Evolutionary conservation across 2,797 vertebrate species (phyloP).

Genomic region (Paedocypris micromegethes): DNA sequence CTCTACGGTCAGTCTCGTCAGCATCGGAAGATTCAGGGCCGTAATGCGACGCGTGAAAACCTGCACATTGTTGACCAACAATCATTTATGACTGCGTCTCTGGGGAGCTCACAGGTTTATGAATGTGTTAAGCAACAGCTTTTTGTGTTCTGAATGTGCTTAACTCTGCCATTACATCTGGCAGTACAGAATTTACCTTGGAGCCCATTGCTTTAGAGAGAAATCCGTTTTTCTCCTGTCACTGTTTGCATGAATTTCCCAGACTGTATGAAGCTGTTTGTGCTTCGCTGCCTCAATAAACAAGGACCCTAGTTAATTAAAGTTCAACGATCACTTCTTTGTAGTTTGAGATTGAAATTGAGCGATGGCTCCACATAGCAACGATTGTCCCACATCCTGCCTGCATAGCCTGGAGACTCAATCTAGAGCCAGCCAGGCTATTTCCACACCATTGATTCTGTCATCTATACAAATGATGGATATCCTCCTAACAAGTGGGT

Average conservation of each 20-base stretch:
- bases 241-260: slow-evolving; percentile 32
- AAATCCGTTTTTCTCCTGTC: slow-evolving; percentile 16
- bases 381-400: slow-evolving; percentile 66
- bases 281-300: slow-evolving; percentile 61
- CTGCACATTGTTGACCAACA: slow-evolving; percentile 18
- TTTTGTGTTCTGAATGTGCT: slow-evolving; percentile 62
- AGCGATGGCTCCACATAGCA: slow-evolving; percentile 76
- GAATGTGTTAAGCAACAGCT: slow-evolving; percentile 47
- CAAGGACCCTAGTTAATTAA: slow-evolving; percentile 72
- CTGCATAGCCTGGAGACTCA: slow-evolving; percentile 72
- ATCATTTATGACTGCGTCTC: slow-evolving; percentile 58
- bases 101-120: slow-evolving; percentile 48
- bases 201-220: slow-evolving; percentile 47
- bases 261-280: slow-evolving; percentile 24
- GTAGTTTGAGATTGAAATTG: slow-evolving; percentile 76
- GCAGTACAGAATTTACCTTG: slow-evolving; percentile 51
- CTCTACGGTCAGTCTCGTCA: no score
- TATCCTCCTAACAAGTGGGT: slow-evolving; percentile 68
- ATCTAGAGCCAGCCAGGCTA: slow-evolving; percentile 69
- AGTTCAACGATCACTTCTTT: slow-evolving; percentile 70
- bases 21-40: not conserved
- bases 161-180: slow-evolving; percentile 59
- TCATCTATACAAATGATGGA: slow-evolving; percentile 77
- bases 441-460: slow-evolving; percentile 83
- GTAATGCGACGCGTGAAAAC: slow-evolving; percentile 8